phyloP scores from a whole-genome alignment of 2,113 vertebrate genomes.

The Tragelaphus scriptus region DNA sequence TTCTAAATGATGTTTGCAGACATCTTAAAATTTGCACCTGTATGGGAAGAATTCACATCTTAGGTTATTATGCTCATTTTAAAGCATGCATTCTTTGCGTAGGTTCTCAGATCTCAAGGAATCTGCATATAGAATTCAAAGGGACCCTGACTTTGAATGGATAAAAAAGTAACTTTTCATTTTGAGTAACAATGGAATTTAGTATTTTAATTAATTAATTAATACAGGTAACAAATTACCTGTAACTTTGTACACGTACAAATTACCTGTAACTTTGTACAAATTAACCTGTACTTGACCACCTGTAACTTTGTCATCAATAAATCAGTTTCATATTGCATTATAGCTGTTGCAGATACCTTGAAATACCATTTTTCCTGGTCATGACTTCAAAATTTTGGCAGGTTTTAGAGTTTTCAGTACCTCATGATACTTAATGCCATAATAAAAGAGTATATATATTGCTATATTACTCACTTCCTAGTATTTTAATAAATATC shows the following conservation, averaged over 20 bases:
- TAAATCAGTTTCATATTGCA: neutral
- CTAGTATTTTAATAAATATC: slow-evolving; percentile 21
- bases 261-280: neutral
- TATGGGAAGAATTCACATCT: slow-evolving; percentile 15
- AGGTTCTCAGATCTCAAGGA: slow-evolving; percentile 3
- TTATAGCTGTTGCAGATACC: neutral
- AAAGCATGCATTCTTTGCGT: neutral
- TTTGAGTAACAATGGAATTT: slow-evolving; percentile 32
- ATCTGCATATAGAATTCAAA: slow-evolving; percentile 28
- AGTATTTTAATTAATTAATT: slow-evolving; percentile 11
- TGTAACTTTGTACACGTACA: neutral
- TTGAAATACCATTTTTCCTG: slow-evolving; percentile 11
- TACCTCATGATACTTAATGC: slow-evolving; percentile 10
- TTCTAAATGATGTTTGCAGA: neutral
- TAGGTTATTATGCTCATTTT: slow-evolving; percentile 25
- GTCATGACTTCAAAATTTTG: slow-evolving; percentile 8
- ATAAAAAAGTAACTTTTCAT: slow-evolving; percentile 25
- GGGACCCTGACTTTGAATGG: slow-evolving; percentile 19
- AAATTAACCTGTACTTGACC: neutral
- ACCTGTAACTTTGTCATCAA: neutral
- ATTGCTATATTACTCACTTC: neutral
- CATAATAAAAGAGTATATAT: neutral
- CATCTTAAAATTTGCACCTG: slow-evolving; percentile 17
- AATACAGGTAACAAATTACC: neutral
- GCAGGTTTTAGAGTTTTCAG: neutral